phyloP scores from a whole-genome alignment of 2,888 invertebrate genomes.

The Dione vanillae region DNA sequence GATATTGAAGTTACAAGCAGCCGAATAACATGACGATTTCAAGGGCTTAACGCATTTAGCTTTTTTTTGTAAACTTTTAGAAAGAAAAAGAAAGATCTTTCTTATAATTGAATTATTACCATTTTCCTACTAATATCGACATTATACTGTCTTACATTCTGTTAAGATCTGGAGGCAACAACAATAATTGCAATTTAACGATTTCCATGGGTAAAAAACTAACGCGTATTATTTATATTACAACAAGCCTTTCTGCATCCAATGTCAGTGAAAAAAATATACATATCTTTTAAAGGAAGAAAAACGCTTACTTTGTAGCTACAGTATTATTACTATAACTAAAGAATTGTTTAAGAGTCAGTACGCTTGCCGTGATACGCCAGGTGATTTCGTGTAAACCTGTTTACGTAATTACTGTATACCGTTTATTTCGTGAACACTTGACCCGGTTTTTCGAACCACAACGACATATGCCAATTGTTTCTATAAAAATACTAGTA shows the following conservation, averaged over 20 bases:
- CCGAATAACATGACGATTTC: not conserved
- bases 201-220: too few species aligned
- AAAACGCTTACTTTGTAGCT: not conserved
- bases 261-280: not conserved
- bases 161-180: too few species aligned
- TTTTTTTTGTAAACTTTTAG: not conserved
- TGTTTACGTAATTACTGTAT: constrained; percentile 62
- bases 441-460: constrained; percentile 57
- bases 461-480: constrained; percentile 51
- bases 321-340: not conserved
- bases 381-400: constrained; percentile 34
- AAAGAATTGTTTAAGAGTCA: constrained; percentile 7
- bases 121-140: not conserved
- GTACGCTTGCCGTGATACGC: constrained; percentile 5
- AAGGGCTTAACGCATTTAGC: not conserved
- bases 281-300: not conserved
- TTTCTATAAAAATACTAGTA: constrained; percentile 46
- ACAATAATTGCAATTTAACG: too few species aligned
- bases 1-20: not conserved
- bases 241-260: too few species aligned
- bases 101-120: not conserved
- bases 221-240: too few species aligned
- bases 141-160: not conserved
- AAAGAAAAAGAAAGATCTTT: too few species aligned
- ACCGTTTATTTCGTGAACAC: constrained; percentile 61